Evolutionary conservation across 2,113 vertebrate species (phyloP).

Genomic region (Panthera leo): DNA sequence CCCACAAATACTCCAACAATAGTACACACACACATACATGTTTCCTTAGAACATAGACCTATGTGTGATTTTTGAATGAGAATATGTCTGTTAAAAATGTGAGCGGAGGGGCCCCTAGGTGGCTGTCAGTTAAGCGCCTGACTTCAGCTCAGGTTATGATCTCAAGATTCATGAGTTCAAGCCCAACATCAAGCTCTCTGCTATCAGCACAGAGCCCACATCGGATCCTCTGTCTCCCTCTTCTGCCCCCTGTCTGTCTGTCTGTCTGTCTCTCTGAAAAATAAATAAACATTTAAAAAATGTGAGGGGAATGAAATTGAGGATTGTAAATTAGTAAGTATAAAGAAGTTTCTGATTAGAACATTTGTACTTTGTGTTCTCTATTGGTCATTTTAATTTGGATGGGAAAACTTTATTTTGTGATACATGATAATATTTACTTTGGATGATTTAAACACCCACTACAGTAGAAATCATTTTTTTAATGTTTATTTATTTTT

Average conservation of each 20-base stretch:
- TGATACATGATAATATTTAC: background rate
- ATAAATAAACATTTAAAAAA: background rate
- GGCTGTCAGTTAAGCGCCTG: too few relatives aligned
- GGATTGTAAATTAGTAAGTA: background rate
- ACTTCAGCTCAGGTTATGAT: too few relatives aligned
- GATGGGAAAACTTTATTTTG: background rate
- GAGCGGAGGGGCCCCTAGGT: background rate
- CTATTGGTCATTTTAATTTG: slow-evolving; percentile 1
- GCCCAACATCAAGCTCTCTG: too few relatives aligned
- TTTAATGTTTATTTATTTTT: too few relatives aligned
- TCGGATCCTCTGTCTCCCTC: too few relatives aligned
- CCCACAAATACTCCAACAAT: background rate
- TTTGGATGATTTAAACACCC: background rate
- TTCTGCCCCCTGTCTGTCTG: too few relatives aligned
- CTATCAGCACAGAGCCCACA: too few relatives aligned
- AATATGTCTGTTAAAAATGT: slow-evolving; percentile 27
- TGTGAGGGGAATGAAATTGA: background rate
- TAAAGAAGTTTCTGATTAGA: background rate
- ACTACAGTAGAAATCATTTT: background rate
- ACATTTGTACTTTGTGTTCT: background rate
- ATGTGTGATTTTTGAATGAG: background rate
- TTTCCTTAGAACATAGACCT: background rate
- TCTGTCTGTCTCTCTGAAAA: too few relatives aligned
- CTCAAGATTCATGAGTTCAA: too few relatives aligned
- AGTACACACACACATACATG: background rate